Conservation (phyloP, 2,113 vertebrate species). For the Atlantisia rogersi region DNA sequence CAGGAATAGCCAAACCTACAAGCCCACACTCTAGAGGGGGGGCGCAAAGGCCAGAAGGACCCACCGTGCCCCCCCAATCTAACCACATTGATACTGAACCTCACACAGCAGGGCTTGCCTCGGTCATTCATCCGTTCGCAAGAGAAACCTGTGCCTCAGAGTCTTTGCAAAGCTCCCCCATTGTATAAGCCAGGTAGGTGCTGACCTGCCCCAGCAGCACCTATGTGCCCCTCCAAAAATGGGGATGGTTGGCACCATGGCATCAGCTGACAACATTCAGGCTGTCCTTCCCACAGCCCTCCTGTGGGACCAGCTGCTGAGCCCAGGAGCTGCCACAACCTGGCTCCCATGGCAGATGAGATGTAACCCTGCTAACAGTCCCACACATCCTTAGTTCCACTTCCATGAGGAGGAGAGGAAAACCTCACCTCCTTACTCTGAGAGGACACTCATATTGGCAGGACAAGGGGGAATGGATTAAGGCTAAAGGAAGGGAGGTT, state of each 20-base stretch:
- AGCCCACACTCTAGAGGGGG: not conserved
- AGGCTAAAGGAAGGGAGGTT: no score
- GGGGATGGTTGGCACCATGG: accelerated
- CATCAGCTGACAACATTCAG: accelerated
- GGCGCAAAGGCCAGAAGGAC: not conserved
- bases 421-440: accelerated
- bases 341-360: not conserved
- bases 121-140: not conserved
- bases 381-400: not conserved
- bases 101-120: accelerated
- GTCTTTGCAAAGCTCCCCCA: not conserved
- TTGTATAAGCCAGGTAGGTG: accelerated
- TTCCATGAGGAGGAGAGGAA: not conserved
- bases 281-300: not conserved
- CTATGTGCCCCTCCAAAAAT: accelerated
- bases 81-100: not conserved
- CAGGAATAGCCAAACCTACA: not conserved
- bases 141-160: not conserved
- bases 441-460: not conserved
- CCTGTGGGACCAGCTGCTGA: not conserved
- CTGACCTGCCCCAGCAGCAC: not conserved
- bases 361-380: not conserved
- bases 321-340: accelerated
- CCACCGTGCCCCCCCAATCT: not conserved
- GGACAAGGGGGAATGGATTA: no score